These are phyloP conservation scores for Mactra quadrangularis DNA, from an alignment of 1,140 invertebrate species.

Conservation along the genomic window DNA sequence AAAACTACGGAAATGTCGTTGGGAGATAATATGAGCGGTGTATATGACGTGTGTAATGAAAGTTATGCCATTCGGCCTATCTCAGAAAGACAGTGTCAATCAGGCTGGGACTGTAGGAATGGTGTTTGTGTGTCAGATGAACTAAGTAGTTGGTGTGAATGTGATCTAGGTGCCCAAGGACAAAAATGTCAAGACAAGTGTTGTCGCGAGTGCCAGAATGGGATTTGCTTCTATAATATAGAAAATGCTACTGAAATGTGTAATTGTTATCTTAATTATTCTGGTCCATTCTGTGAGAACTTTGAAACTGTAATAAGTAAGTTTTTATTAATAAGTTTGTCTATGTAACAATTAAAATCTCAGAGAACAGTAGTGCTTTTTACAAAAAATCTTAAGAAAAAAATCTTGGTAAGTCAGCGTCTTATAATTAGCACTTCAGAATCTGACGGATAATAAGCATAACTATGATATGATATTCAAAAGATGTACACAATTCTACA, in stretches of 20 bases:
- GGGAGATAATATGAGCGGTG: too few relatives aligned
- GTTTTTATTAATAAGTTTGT: too few relatives aligned
- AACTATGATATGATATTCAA: too few relatives aligned
- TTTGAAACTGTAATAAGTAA: background rate
- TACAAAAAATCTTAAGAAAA: too few relatives aligned
- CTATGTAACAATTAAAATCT: too few relatives aligned
- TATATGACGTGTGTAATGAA: background rate
- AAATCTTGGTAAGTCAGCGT: too few relatives aligned
- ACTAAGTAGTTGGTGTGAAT: background rate
- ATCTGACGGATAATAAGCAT: too few relatives aligned
- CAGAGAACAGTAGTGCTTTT: too few relatives aligned
- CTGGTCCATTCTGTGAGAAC: background rate
- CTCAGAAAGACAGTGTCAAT: background rate
- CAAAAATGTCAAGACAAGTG: background rate
- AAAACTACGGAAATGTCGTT: too few relatives aligned
- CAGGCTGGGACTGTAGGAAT: background rate
- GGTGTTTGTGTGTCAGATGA: background rate
- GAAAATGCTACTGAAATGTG: constrained; percentile 1
- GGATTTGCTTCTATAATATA: background rate
- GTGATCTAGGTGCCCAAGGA: background rate
- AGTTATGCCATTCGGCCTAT: background rate
- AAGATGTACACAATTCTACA: too few relatives aligned
- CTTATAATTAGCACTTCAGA: too few relatives aligned
- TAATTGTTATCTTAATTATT: background rate
- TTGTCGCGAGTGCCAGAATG: background rate